These are phyloP conservation scores for Ennomos quercinarius DNA, from an alignment of 2,888 invertebrate species.

Conservation along the genomic window DNA sequence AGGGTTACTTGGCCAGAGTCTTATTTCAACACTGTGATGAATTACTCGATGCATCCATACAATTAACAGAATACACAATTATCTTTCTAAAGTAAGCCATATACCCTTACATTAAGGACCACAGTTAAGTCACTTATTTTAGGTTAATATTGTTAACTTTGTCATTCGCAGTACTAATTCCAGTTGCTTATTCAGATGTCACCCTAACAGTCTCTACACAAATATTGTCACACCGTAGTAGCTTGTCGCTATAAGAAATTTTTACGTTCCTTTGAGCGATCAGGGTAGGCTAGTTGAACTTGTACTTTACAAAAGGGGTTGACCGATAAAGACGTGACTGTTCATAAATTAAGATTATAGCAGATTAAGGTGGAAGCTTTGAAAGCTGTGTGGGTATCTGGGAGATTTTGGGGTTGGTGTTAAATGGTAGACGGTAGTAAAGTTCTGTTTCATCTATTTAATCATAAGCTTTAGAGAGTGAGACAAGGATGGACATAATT, in stretches of 20 bases:
- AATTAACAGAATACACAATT: conserved; percentile 5
- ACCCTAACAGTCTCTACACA: conserved; percentile 41
- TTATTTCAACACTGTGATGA: conserved; percentile 54
- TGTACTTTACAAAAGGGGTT: not conserved
- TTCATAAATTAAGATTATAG: conserved; percentile 70
- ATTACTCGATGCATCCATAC: conserved; percentile 20
- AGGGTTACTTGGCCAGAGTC: conserved; percentile 51
- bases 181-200: conserved; percentile 70
- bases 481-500: no score
- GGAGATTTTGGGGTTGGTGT: conserved; percentile 10
- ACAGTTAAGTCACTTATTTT: not conserved
- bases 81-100: conserved; percentile 21
- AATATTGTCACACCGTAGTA: not conserved
- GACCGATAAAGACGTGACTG: conserved; percentile 5
- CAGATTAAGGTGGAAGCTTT: conserved; percentile 58
- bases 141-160: conserved; percentile 22
- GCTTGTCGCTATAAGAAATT: conserved; percentile 2
- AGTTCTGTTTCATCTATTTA: no score
- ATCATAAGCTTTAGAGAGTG: no score
- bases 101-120: not conserved
- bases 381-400: conserved; percentile 35
- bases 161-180: conserved; percentile 57
- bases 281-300: not conserved
- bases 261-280: not conserved
- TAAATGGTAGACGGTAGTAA: not conserved